Evolutionary conservation across 2,113 vertebrate species (phyloP), one percentile per base, ranked within the genome.

Genomic region (Rallus limicola): DNA sequence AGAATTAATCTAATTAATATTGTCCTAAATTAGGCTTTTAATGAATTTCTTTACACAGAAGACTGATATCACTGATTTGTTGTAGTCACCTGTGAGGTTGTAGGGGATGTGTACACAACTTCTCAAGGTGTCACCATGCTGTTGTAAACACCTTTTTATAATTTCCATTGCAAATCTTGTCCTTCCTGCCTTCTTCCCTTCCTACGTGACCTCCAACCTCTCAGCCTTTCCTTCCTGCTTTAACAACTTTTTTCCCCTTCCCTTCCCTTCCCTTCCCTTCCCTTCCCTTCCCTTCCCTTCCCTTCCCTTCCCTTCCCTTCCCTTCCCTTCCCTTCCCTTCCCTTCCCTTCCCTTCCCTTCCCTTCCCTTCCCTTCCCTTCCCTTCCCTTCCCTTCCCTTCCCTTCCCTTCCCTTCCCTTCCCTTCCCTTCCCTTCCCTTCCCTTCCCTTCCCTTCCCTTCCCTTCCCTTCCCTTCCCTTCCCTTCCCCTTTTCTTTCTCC

Each of bases 401-500:
- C 17, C n/a, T 21, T 7, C 15, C n/a, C 11, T 16, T 25, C 10
- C 10, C 2, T 6, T 48, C 10, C 9, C 11, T 50, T 10, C 7
- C 4, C 48, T 5, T 38, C 11, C 10, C 12, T n/a, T 14, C 5
- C 13, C 15, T 44, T 52, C 6, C 4, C 26, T 60, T 11, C 4
- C 7, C 6, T 4, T 34, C 8, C 3, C 4, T 9, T 38, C 4
- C 10, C 6, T 13, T 15, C 23, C 6, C 11, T 17, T 26, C 8
- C 14, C 5, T 10, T 13, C 10, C 23, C 20, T 50, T 52, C 50
- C 24, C 7, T 20, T 23, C 13, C 23, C 20, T 10, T 19, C 23
- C 13, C 2, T 21, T 38, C 16, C 3, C 11, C 46, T 48, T 21
- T 4, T 10, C 25, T 19, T 4, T 26, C 69, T 13, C 12, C 38